Evolutionary conservation across 2,888 invertebrate species (phyloP).

Genomic region (Andrena bicolor): DNA sequence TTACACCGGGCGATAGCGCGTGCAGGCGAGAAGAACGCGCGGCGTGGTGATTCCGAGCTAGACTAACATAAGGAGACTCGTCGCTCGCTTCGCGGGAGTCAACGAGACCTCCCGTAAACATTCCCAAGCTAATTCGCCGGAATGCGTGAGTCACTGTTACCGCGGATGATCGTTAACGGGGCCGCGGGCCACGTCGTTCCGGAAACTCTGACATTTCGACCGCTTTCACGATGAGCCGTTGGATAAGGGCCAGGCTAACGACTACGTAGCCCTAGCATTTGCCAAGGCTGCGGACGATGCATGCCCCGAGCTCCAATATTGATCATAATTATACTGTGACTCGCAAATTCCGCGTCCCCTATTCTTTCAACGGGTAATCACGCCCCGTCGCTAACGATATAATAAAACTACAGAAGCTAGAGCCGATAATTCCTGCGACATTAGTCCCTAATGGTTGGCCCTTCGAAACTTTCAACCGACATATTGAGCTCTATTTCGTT

Average conservation of each 20-base stretch:
- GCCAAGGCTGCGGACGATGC: neutral
- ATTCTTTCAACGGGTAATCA: neutral
- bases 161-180: constrained; percentile 52
- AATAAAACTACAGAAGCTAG: too few relatives aligned
- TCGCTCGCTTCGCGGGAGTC: constrained; percentile 64
- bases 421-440: too few relatives aligned
- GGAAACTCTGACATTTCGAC: constrained; percentile 51
- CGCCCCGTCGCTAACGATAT: neutral
- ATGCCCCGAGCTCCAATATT: neutral
- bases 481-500: too few relatives aligned
- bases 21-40: neutral
- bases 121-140: constrained; percentile 62
- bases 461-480: too few relatives aligned
- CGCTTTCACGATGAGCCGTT: constrained; percentile 32
- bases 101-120: constrained; percentile 55
- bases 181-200: constrained; percentile 47
- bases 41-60: neutral
- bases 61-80: constrained; percentile 37
- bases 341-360: neutral
- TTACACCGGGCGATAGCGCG: neutral
- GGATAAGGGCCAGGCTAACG: constrained; percentile 26
- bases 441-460: too few relatives aligned
- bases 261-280: neutral
- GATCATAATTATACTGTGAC: constrained; percentile 8
- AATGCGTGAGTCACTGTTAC: constrained; percentile 61